Evolutionary conservation across 2,113 vertebrate genomes (phyloP).

Genomic region (Naja naja): DNA sequence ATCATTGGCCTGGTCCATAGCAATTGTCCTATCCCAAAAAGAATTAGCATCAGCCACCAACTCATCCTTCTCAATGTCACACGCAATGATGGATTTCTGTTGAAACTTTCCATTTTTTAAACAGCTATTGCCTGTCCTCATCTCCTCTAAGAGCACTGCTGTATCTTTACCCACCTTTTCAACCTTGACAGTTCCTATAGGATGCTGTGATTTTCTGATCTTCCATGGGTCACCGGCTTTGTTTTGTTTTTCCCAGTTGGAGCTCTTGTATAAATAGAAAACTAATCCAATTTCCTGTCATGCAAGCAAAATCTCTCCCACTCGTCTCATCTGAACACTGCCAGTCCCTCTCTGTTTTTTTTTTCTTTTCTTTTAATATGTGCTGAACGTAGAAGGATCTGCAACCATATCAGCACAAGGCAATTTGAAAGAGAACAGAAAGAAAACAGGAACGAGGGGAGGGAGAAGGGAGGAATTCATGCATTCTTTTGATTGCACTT

Average conservation of each 20-base stretch:
- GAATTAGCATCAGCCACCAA: not conserved
- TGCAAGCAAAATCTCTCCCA: slow-evolving; percentile 36
- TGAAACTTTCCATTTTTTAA: not conserved
- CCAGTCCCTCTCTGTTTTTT: slow-evolving; percentile 38
- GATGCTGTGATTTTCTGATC: slow-evolving; percentile 5
- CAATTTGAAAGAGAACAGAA: slow-evolving; percentile 64
- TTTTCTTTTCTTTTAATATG: slow-evolving; percentile 45
- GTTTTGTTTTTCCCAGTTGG: slow-evolving; percentile 17
- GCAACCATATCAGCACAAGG: slow-evolving; percentile 53
- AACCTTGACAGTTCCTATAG: not conserved
- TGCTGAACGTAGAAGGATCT: slow-evolving; percentile 45
- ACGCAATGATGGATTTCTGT: not conserved
- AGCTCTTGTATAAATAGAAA: slow-evolving; percentile 46
- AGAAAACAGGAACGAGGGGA: slow-evolving; percentile 19
- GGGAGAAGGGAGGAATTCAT: slow-evolving; percentile 36
- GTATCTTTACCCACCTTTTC: not conserved
- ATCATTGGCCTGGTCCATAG: not conserved
- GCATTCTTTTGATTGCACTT: slow-evolving; percentile 56
- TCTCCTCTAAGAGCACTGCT: slow-evolving; percentile 8
- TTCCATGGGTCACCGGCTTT: slow-evolving; percentile 44
- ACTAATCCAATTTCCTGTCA: slow-evolving; percentile 44
- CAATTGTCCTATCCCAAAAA: not conserved
- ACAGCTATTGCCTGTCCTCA: not conserved
- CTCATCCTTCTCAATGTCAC: not conserved
- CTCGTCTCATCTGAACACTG: slow-evolving; percentile 40